phyloP scores from a whole-genome alignment of 2,113 vertebrate species.

The Lipotes vexillifer region DNA sequence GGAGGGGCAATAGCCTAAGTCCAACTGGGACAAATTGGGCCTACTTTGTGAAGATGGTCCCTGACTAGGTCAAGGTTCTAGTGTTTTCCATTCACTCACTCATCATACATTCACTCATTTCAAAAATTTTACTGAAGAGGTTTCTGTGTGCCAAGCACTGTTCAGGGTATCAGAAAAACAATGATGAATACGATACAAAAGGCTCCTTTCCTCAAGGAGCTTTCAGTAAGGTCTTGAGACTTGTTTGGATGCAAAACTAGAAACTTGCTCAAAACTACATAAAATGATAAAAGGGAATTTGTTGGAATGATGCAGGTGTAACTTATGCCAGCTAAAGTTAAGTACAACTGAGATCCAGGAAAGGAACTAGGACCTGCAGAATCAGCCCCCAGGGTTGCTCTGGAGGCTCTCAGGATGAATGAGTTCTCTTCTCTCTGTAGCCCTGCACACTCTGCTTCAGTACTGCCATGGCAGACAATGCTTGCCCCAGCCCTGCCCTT shows the following conservation, averaged over 20 bases:
- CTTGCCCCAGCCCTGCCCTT: background rate
- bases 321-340: background rate
- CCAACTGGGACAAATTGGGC: background rate
- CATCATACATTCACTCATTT: background rate
- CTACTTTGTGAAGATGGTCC: background rate
- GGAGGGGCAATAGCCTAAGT: background rate
- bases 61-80: background rate
- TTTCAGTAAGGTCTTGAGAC: background rate
- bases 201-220: background rate
- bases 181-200: background rate
- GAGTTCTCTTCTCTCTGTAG: background rate
- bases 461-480: fast-evolving
- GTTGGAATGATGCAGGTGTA: background rate
- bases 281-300: background rate
- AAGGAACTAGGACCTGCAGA: background rate
- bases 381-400: background rate
- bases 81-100: background rate
- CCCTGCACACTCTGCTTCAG: background rate
- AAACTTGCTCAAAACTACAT: background rate
- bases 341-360: background rate
- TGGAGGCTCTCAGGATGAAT: background rate
- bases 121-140: background rate
- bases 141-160: background rate
- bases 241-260: background rate
- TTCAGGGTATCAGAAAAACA: background rate